Conservation (phyloP, 2,888 invertebrate genomes). For the Drosophila cognata region DNA sequence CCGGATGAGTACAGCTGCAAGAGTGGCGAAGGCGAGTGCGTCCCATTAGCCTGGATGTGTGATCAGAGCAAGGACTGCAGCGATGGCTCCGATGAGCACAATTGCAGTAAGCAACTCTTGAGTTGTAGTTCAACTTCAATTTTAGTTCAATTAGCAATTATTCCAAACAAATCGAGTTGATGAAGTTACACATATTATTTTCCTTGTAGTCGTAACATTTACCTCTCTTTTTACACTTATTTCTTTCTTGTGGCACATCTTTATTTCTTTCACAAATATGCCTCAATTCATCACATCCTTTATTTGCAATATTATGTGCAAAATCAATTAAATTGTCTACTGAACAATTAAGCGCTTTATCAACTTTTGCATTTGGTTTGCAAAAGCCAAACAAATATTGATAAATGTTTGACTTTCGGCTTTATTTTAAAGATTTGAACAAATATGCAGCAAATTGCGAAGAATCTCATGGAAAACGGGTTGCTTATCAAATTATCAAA, state of each 20-base stretch:
- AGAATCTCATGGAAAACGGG: not conserved
- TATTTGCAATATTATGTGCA: not conserved
- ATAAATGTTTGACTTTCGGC: conserved; percentile 5
- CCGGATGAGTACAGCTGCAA: conserved; percentile 95
- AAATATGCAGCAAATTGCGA: not conserved
- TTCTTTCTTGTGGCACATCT: not conserved
- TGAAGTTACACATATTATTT: not conserved
- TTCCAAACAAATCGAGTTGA: not conserved
- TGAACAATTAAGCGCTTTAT: not conserved
- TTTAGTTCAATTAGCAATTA: not conserved
- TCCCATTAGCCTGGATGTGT: conserved; percentile 97
- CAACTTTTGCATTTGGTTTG: not conserved
- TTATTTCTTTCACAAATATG: not conserved
- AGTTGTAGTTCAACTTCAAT: not conserved
- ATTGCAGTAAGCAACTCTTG: conserved; percentile 92
- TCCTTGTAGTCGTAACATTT: not conserved
- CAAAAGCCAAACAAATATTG: conserved; percentile 1
- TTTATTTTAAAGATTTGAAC: not conserved
- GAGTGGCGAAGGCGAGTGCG: conserved; percentile 93
- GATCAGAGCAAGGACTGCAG: conserved; percentile 95
- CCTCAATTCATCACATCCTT: not conserved
- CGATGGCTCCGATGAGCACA: conserved; percentile 95
- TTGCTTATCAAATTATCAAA: not conserved
- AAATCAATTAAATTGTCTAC: conserved; percentile 8
- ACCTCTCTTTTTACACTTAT: not conserved